Evolutionary conservation across 1,140 invertebrate genomes (phyloP), one percentile per base, ranked within the genome.

Genomic region (Drosophila tristis): DNA sequence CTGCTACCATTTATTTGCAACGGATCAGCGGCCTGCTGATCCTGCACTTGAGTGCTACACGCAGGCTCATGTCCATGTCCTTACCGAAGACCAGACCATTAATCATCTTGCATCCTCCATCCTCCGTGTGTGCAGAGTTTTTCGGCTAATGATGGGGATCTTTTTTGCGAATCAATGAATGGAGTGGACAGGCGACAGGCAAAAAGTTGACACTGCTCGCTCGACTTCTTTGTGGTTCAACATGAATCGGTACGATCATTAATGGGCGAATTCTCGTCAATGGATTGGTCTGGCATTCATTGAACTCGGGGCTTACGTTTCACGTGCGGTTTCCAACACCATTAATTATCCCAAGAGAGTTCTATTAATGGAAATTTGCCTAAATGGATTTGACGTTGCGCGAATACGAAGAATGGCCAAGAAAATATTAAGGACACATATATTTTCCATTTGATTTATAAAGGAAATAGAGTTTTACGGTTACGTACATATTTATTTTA

Each of bases 1-100:
- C 39, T 26, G 54, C 57, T 59, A 67, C 68, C 72, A 89, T 84
- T 82, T 89, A 87, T 87, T 71, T 66, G 71, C 58, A 78, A 76
- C 84, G 82, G 71, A 82, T 87, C 74, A 62, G 62, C 75, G 66
- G 72, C 20, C 58, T 51, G 50, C 55, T 25, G 20, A 44, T 23
- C 60, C 71, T 72, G 78, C 82, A 87, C 82, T 87, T 82, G 61
- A 85, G 77, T 54, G 68, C 50, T 64, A 84, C 50, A 74, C 56
- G 70, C 55, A 58, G 42, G 47, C 51, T 49, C 74, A 82, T 78
- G 80, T 81, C 82, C 60, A 82, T 78, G 80, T 81, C 82, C 60
- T 71, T 49, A 35, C 23, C 58, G 35, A 57, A 35, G 35, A 49
- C 42, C 35, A 31, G 59, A 75, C 79, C 82, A 87, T 87, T 87